A percentile compares a stretch with the other conserved stretches of the same genome.
Evolutionary conservation across 2,888 invertebrate species (phyloP).

Genomic region (Zhuqinia jingwanae): DNA sequence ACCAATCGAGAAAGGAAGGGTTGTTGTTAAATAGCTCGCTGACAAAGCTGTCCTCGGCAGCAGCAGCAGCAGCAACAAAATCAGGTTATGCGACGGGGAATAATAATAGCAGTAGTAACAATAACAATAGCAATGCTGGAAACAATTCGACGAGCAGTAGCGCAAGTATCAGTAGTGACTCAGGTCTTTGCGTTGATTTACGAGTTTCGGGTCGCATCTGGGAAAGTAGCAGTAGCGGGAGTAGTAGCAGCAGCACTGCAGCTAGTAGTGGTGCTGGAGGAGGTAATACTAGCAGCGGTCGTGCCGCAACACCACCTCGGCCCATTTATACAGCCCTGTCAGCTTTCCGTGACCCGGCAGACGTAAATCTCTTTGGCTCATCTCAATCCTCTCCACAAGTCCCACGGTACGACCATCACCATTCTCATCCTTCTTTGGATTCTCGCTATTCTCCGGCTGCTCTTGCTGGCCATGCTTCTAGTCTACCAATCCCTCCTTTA

Average conservation of each 20-base stretch:
- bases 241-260: slow-evolving; percentile 52
- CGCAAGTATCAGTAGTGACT: slow-evolving; percentile 60
- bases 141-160: slow-evolving; percentile 62
- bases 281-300: slow-evolving; percentile 69
- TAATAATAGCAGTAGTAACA: slow-evolving; percentile 51
- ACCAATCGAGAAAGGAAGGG: slow-evolving; percentile 68
- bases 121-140: slow-evolving; percentile 64
- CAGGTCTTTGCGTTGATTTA: slow-evolving; percentile 79
- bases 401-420: slow-evolving; percentile 72
- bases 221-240: slow-evolving; percentile 73
- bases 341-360: slow-evolving; percentile 79
- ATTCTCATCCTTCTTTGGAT: slow-evolving; percentile 64
- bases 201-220: slow-evolving; percentile 79
- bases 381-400: slow-evolving; percentile 76
- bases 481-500: slow-evolving; percentile 60
- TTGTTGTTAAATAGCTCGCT: slow-evolving; percentile 64
- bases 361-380: slow-evolving; percentile 79
- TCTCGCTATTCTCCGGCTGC: slow-evolving; percentile 57
- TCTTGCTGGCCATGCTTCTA: slow-evolving; percentile 48
- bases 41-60: slow-evolving; percentile 73
- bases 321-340: slow-evolving; percentile 79
- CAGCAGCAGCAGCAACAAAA: slow-evolving; percentile 53
- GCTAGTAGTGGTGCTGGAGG: slow-evolving; percentile 49
- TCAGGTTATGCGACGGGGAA: slow-evolving; percentile 68
- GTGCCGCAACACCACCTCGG: slow-evolving; percentile 77